Base-by-base conservation (phyloP, 2,113 vertebrate species). In the Polyodon spathula region DNA sequence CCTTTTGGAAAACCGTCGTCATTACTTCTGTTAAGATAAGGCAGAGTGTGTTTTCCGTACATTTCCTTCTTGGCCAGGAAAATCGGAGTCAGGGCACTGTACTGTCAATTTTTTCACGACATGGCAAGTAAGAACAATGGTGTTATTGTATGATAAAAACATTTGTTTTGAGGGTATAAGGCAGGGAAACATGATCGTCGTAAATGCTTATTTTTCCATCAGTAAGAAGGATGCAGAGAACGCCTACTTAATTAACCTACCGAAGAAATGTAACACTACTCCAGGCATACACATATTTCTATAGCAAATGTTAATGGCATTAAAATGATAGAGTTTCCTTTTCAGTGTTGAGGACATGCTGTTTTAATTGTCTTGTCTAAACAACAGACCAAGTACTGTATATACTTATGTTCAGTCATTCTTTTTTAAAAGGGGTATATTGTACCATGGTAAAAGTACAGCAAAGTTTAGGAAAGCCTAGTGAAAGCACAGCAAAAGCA, bases 201-300 rank as follows among this genome's bases (percentile, higher is more conserved):
- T 38, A 78, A 78, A 76, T 56, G 55, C 57, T 69, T 73, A 56
- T 68, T 56, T 58, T 59, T 72, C 62, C 59, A 62, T 16, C 41
- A 53, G 51, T 68, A 57, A 37, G 58, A 60, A 65, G 53, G 40
- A 56, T 71, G 56, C 56, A 11, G 16, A 61, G 54, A 68, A 71
- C 6, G 6, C 68, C 70, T 44, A 64, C 65, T 71, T 80, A 75
- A 51, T 12, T 68, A 71, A 67, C 53, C 17, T 59, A 57, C 12
- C 60, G 59, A 66, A 64, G 69, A 65, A 75, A 69, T 70, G 74
- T 71, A 79, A 79, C 65, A 70, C 58, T 68, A 78, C 63, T 72
- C 68, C 62, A 63, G 61, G 40, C 40, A 48, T 50, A 53, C 37
- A 60, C 64, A 62, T 50, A 62, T 46, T 52, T 65, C 57, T 44